Percentiles rank a stretch among this genome's conserved stretches.
phyloP scores from a whole-genome alignment of 2,888 invertebrate genomes.

The Tenthredo scrophulariae region DNA sequence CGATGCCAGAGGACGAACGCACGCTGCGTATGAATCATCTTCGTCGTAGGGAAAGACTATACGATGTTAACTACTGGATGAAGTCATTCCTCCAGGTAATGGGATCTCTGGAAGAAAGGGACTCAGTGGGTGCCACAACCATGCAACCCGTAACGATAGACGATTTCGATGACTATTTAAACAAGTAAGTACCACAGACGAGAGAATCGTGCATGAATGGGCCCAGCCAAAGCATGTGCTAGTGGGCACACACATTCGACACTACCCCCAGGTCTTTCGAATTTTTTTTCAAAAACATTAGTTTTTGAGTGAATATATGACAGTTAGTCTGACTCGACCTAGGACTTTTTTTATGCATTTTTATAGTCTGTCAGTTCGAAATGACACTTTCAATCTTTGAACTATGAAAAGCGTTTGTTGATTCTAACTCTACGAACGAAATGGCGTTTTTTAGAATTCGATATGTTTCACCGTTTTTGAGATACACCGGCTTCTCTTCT shows the following conservation, averaged over 20 bases:
- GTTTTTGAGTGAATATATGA: neutral
- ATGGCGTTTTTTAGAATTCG: neutral
- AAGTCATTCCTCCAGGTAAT: conserved; percentile 92
- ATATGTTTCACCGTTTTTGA: neutral
- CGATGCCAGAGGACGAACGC: conserved; percentile 94
- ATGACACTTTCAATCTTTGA: neutral
- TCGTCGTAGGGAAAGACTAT: conserved; percentile 88
- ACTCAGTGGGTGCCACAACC: conserved; percentile 90
- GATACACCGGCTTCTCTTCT: no score
- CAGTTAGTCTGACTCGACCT: neutral
- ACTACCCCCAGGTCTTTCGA: conserved; percentile 9
- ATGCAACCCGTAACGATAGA: conserved; percentile 95
- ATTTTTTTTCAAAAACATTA: neutral
- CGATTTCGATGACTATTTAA: conserved; percentile 93
- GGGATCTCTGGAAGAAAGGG: conserved; percentile 90
- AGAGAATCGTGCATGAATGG: conserved; percentile 70
- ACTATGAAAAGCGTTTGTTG: neutral
- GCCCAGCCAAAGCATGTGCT: conserved; percentile 74
- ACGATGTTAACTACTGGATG: conserved; percentile 95
- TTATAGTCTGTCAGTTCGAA: neutral
- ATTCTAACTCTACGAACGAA: neutral
- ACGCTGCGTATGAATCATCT: conserved; percentile 92
- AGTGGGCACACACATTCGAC: conserved; percentile 53
- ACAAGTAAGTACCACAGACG: conserved; percentile 83
- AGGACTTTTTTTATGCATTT: neutral